phyloP scores from a whole-genome alignment of 1,140 invertebrate species.

The Laupala kohalensis region DNA sequence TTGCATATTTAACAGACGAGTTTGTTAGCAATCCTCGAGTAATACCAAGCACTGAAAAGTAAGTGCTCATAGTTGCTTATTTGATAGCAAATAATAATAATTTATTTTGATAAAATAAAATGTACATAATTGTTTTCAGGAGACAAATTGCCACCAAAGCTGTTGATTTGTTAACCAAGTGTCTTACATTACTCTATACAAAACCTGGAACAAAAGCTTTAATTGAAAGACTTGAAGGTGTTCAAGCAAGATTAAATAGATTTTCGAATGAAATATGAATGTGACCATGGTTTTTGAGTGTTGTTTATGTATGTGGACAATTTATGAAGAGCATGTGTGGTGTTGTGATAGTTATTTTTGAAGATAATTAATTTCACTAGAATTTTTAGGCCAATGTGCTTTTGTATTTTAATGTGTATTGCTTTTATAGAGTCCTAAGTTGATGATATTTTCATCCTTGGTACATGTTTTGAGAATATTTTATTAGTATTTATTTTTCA shows the following conservation, averaged over 20 bases:
- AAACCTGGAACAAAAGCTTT: slow-evolving; percentile 45
- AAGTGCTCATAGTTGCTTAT: not conserved
- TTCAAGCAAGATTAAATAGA: slow-evolving; percentile 34
- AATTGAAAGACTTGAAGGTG: slow-evolving; percentile 34
- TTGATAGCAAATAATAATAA: not conserved
- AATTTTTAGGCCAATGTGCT: no score
- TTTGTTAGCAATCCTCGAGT: not conserved
- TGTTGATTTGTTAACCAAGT: slow-evolving; percentile 50
- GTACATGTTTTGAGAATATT: no score
- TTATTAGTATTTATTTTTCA: no score
- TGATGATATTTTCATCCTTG: no score
- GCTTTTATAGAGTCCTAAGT: no score
- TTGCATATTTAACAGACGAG: not conserved
- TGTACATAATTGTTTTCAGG: slow-evolving; percentile 28
- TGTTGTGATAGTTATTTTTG: no score
- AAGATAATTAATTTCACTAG: no score
- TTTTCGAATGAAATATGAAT: not conserved
- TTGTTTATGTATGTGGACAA: no score
- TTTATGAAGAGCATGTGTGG: no score
- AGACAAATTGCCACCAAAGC: slow-evolving; percentile 45
- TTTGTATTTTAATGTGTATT: no score
- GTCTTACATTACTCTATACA: slow-evolving; percentile 49
- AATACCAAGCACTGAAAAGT: not conserved
- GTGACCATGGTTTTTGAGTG: no score
- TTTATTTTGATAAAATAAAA: not conserved